These are phyloP conservation scores for Podilymbus podiceps DNA, from an alignment of 2,113 vertebrate species.

Conservation along the genomic window DNA sequence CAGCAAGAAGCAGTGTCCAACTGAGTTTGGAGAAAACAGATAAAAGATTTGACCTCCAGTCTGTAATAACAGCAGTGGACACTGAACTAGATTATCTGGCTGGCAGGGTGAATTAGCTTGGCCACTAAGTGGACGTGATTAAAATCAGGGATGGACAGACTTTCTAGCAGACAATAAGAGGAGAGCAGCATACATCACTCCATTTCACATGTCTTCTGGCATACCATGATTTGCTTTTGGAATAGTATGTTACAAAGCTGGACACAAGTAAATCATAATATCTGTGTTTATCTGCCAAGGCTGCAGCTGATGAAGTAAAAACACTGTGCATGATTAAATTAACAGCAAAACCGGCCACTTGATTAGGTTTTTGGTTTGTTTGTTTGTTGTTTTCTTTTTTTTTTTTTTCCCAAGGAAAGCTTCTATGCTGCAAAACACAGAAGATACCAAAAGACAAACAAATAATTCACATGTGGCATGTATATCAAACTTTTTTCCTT, in stretches of 20 bases:
- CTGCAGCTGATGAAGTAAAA: neutral
- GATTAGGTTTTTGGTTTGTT: neutral
- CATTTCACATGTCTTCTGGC: neutral
- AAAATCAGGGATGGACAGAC: neutral
- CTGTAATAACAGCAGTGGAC: slow-evolving; percentile 10
- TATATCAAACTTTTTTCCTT: neutral
- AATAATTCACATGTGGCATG: neutral
- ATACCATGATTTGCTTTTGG: neutral
- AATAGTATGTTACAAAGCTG: neutral
- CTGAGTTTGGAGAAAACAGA: slow-evolving; percentile 4
- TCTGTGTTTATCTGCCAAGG: neutral
- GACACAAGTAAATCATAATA: neutral
- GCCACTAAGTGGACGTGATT: neutral
- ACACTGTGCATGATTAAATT: neutral
- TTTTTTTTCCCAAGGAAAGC: neutral
- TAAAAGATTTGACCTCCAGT: slow-evolving; percentile 33
- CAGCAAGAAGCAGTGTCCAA: neutral
- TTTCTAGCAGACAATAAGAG: neutral
- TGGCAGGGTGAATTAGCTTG: slow-evolving; percentile 29
- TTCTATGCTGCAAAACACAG: neutral
- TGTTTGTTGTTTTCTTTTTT: too few relatives aligned
- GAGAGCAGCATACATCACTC: neutral
- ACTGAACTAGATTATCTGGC: neutral
- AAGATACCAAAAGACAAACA: neutral
- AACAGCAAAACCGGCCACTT: neutral